Percentiles rank a stretch among this genome's conserved stretches.
Conservation (phyloP, 1,140 invertebrate species). For the Drosophila hydei region DNA sequence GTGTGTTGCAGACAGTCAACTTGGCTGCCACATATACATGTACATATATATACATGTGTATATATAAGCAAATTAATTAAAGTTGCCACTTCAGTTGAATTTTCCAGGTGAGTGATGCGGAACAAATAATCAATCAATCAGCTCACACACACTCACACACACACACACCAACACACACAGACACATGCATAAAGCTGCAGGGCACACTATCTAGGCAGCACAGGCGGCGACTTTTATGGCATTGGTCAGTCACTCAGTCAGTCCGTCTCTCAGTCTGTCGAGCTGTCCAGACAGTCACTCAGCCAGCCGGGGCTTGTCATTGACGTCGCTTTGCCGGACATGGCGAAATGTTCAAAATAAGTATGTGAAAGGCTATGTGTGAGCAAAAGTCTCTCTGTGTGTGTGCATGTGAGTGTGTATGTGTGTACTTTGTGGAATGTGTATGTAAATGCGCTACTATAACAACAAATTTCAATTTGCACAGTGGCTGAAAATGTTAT, state of each 20-base stretch:
- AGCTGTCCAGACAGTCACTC: slow-evolving; percentile 39
- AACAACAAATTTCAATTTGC: slow-evolving; percentile 45
- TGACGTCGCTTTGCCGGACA: slow-evolving; percentile 66
- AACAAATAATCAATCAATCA: slow-evolving; percentile 84
- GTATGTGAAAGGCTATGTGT: slow-evolving; percentile 54
- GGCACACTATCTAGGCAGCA: slow-evolving; percentile 72
- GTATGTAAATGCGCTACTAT: slow-evolving; percentile 65
- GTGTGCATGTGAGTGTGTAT: slow-evolving; percentile 18
- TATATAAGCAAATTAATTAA: slow-evolving; percentile 83
- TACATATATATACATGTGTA: slow-evolving; percentile 28
- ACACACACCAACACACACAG: slow-evolving; percentile 10
- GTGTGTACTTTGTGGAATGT: slow-evolving; percentile 27
- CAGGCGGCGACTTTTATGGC: slow-evolving; percentile 66
- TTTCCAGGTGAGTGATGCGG: slow-evolving; percentile 83
- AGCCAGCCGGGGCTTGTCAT: slow-evolving; percentile 62
- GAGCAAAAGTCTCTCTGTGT: neutral
- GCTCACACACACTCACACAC: slow-evolving; percentile 55
- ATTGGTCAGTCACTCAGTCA: slow-evolving; percentile 41
- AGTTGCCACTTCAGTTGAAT: slow-evolving; percentile 84
- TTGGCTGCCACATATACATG: slow-evolving; percentile 45
- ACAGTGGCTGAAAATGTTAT: slow-evolving; percentile 28
- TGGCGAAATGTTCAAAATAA: slow-evolving; percentile 80
- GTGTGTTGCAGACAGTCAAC: slow-evolving; percentile 28
- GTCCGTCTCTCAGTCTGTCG: slow-evolving; percentile 8
- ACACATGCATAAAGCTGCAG: slow-evolving; percentile 55